Evolutionary conservation across 2,888 invertebrate species (phyloP).

Genomic region (Phorcus lineatus): DNA sequence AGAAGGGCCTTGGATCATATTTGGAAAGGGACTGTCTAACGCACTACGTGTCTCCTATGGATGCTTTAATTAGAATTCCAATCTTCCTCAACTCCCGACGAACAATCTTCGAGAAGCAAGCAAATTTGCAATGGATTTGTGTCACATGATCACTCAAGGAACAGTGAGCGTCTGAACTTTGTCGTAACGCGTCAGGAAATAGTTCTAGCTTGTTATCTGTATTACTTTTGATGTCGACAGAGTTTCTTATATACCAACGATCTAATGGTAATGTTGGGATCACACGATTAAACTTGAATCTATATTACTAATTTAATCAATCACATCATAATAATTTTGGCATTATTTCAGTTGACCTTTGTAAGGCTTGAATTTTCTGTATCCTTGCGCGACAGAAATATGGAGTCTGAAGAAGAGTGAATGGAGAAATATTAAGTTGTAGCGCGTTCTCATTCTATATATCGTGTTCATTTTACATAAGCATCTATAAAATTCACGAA

Average conservation of each 20-base stretch:
- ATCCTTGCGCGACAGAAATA: conserved; percentile 18
- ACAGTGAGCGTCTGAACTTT: neutral
- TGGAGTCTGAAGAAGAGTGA: conserved; percentile 19
- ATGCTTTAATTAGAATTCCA: neutral
- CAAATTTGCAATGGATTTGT: conserved; percentile 25
- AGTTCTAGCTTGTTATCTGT: neutral
- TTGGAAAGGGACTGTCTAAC: neutral
- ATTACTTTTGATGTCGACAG: too few relatives aligned
- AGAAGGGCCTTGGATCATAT: neutral
- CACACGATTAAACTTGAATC: too few relatives aligned
- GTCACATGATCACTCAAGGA: conserved; percentile 18
- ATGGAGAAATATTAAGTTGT: conserved; percentile 16
- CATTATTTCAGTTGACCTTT: conserved; percentile 7
- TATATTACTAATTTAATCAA: too few relatives aligned
- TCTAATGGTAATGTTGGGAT: too few relatives aligned
- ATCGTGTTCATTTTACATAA: neutral
- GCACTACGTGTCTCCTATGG: too few relatives aligned
- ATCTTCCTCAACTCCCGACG: neutral
- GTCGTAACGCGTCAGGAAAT: neutral
- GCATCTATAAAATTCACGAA: conserved; percentile 14
- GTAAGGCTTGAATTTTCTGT: conserved; percentile 11
- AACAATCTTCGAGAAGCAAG: conserved; percentile 5
- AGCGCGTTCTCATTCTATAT: neutral
- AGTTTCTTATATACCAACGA: too few relatives aligned
- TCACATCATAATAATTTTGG: neutral